Base-by-base conservation (phyloP, 2,888 invertebrate genomes). In the Asteroscopus sphinx region DNA sequence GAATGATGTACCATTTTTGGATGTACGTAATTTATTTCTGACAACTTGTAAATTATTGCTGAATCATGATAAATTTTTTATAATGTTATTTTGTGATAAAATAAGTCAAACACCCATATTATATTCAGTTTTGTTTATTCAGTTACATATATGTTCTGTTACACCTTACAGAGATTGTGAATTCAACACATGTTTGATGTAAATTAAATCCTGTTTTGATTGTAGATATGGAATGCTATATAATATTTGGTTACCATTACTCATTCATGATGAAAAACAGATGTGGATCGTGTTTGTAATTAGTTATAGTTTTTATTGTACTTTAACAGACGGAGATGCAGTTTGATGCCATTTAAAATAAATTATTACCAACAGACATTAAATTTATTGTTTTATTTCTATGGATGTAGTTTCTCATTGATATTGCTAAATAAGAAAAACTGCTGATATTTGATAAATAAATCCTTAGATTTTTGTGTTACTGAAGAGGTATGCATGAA, bases 91-190 rank as follows among this genome's bases (percentile, higher is more conserved):
- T 21, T 47, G 25, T 42, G 53, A 41, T 61, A 59, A 40, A 36
- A n/a, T 12, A 46, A 73, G 17, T 57, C 11, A 69, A 56, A 57
- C 45, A 3, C 36, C 16, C 16, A 26, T 21, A 11, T 52, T 21
- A 11, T 52, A 30, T 56, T 59, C 32, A 32, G 33, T 74, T 48
- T 49, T 39, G 42, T 72, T 73, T 70, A 95, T 75, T 93, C 94
- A 67, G 94, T 90, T 87, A 46, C 28, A 49, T 55, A 65, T 46
- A 53, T 42, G 25, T 57, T 47, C 46, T 52, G 52, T 63, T 68
- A 67, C 35, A 53, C 11, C 36, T 58, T 21, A 56, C 37, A 48
- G 28, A 41, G 53, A 60, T 68, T 44, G n/a, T n/a, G n/a, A n/a
- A 36, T 32, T 25, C 39, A 45, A 60, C 26, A 52, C 53, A 55